Evolutionary conservation across 1,140 invertebrate genomes (phyloP).

Genomic region (Caerostris extrusa): DNA sequence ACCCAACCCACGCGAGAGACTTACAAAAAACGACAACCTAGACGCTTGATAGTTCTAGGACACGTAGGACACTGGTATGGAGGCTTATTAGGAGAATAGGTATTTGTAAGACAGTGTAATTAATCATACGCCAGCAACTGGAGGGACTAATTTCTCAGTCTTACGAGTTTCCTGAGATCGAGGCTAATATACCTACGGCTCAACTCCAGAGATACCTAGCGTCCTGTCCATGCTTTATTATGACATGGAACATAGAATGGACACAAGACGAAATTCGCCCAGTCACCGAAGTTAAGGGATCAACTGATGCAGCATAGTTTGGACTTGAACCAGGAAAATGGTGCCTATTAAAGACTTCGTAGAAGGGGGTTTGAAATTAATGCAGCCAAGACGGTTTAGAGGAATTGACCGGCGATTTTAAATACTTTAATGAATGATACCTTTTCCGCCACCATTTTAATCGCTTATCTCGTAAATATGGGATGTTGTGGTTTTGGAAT

Average conservation of each 20-base stretch:
- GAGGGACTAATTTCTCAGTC: neutral
- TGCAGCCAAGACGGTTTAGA: neutral
- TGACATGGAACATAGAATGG: too few relatives aligned
- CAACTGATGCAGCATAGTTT: neutral
- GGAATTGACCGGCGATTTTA: neutral
- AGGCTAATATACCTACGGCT: neutral
- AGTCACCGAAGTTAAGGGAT: too few relatives aligned
- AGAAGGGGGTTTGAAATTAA: neutral
- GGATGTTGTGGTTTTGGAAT: too few relatives aligned
- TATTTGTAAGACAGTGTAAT: neutral
- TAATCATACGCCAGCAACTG: neutral
- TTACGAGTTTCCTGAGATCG: neutral
- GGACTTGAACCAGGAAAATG: neutral
- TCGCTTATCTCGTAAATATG: too few relatives aligned
- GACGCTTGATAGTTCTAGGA: neutral
- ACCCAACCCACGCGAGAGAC: neutral
- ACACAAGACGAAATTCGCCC: neutral
- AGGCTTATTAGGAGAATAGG: neutral
- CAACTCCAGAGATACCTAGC: neutral
- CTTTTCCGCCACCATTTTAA: neutral
- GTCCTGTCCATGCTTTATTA: neutral
- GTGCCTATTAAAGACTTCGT: neutral
- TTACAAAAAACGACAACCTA: neutral
- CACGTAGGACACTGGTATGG: neutral
- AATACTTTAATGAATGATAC: neutral